Evolutionary conservation across 2,888 invertebrate genomes (phyloP), one percentile per base, ranked within the genome.

Genomic region (Zaprionus bogoriensis): DNA sequence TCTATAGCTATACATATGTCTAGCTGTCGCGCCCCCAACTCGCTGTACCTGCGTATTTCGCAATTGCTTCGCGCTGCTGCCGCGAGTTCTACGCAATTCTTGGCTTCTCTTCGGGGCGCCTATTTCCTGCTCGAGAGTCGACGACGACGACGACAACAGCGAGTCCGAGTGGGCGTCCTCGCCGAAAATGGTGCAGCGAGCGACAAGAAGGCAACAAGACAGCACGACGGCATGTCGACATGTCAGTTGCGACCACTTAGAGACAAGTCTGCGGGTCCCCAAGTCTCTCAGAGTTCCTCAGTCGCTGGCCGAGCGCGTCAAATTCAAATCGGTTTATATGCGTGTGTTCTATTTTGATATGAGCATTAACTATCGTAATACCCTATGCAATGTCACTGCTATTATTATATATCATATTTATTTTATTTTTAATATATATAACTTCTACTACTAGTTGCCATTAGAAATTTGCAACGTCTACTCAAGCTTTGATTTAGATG

Each of bases 121-220:
- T 48, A 70, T 67, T 70, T 74, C 74, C 74, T 74, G 74, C 60
- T 74, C 67, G n/a, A n/a, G n/a, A n/a, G n/a, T n/a, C n/a, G n/a
- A n/a, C n/a, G n/a, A n/a, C n/a, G n/a, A n/a, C n/a, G n/a, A n/a
- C n/a, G n/a, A n/a, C n/a, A n/a, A 68, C 42, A 51, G 51, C 20
- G 39, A 20, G 39, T 27, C 50, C 47, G 47, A 57, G 77, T 78
- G 76, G 78, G 77, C 67, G 78, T 54, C 57, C 48, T 30, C 14
- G 50, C 76, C 77, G 47, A 69, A 79, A 77, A 77, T 77, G 76
- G 79, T 73, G 65, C 54, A 71, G 52, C 45, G 61, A 69, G n/a
- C n/a, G n/a, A n/a, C n/a, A n/a, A n/a, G n/a, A n/a, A n/a, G n/a
- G n/a, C n/a, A n/a, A n/a, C n/a, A n/a, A n/a, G n/a, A n/a, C n/a